Evolutionary conservation across 2,797 vertebrate genomes (phyloP), one percentile per base, ranked within the genome.

Genomic region (Takifugu ocellatus): DNA sequence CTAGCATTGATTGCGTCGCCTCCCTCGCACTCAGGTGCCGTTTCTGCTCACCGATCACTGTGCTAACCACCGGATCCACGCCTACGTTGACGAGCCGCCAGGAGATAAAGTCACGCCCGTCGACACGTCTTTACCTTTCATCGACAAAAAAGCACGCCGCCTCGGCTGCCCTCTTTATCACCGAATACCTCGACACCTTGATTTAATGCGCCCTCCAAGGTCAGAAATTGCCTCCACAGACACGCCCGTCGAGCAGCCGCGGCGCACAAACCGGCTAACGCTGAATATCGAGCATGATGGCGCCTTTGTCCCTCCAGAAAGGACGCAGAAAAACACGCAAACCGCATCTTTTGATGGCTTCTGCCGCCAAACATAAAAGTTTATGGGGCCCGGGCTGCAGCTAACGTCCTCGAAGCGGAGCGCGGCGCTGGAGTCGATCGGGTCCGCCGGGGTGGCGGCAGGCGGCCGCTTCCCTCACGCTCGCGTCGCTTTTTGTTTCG

Each of bases 121-220:
- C 29, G 26, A 3, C 26, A 27, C 26, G 26, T 27, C 3, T 3
- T 6, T 27, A 6, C 26, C 3, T 27, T 27, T 27, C 6, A 6
- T 27, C 6, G 3, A 6, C 3, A 6, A 3, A 8, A 31, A 31
- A 8, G 29, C 82, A 80, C 82, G 80, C 48, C 60, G 70, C 75
- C 77, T 83, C 63, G 39, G 70, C 75, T 59, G 70, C 78, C 79
- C 83, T 84, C 77, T 88, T 89, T 87, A 87, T 89, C 85, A 82
- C 82, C 60, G 49, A 58, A 44, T 74, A 77, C 82, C 78, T 81
- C 86, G 85, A 90, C 87, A 84, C 68, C 64, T 80, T 87, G 86
- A 88, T 90, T 88, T 88, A 90, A 89, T 84, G 84, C 71, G 76
- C 83, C 87, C 84, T 83, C 81, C 68, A 84, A 87, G 87, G 87